phyloP scores from a whole-genome alignment of 1,140 invertebrate genomes.

The Octopus sinensis region DNA sequence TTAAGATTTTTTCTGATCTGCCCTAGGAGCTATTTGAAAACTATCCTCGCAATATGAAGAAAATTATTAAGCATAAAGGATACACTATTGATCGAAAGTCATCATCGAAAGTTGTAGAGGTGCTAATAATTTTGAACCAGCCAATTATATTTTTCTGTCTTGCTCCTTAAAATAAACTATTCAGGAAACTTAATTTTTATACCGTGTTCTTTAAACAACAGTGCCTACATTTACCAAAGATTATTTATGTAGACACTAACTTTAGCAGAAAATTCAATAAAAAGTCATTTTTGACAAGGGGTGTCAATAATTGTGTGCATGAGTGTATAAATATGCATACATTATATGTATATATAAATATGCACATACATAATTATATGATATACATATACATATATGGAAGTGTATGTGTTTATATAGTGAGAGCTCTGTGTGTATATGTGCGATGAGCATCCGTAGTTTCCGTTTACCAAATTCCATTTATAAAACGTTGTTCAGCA shows the following conservation, averaged over 20 bases:
- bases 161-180: neutral
- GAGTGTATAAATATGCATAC: neutral
- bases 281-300: neutral
- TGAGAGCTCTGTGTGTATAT: too few relatives aligned
- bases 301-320: constrained; percentile 3
- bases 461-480: too few relatives aligned
- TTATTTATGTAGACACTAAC: neutral
- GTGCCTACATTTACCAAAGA: neutral
- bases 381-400: too few relatives aligned
- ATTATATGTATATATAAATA: neutral
- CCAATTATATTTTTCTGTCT: neutral
- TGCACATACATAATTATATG: neutral
- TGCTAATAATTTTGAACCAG: neutral
- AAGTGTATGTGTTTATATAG: too few relatives aligned
- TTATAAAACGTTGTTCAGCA: too few relatives aligned
- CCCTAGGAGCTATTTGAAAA: neutral
- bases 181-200: neutral
- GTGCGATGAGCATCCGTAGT: too few relatives aligned
- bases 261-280: neutral
- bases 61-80: neutral
- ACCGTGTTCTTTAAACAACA: neutral
- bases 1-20: neutral
- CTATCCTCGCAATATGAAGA: neutral
- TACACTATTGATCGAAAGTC: neutral
- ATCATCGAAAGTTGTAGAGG: neutral